Evolutionary conservation across 2,797 vertebrate genomes (phyloP).

Genomic region (Glossophaga mutica): DNA sequence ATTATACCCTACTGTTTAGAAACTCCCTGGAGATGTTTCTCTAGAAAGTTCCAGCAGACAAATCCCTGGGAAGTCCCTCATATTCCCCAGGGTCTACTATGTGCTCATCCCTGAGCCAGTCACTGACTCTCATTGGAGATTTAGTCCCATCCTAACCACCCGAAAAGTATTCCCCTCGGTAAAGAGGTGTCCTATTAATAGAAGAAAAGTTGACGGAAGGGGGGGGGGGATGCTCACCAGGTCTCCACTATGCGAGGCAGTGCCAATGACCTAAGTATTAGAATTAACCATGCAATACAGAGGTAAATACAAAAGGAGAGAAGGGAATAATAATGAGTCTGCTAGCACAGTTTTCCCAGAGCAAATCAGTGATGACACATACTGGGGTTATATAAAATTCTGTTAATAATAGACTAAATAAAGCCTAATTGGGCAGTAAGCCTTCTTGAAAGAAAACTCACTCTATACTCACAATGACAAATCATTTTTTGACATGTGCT

Average conservation of each 20-base stretch:
- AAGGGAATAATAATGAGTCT: neutral
- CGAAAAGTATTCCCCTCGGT: neutral
- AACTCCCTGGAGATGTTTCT: neutral
- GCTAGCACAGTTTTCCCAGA: neutral
- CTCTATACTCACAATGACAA: neutral
- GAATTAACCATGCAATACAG: neutral
- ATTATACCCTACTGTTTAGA: neutral
- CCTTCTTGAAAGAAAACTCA: slow-evolving; percentile 1
- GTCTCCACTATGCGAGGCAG: neutral
- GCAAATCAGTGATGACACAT: neutral
- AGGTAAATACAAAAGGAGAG: neutral
- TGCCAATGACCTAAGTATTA: neutral
- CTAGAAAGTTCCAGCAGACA: neutral
- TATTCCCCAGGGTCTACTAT: neutral
- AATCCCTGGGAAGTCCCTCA: neutral
- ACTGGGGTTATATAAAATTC: neutral
- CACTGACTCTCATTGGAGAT: neutral
- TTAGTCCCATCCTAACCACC: neutral
- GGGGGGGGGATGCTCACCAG: rapidly evolving
- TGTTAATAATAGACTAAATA: slow-evolving; percentile 35
- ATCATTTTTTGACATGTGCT: slow-evolving; percentile 9
- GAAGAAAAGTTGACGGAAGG: neutral
- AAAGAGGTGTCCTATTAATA: neutral
- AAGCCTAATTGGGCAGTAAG: slow-evolving; percentile 38
- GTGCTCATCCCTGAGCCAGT: neutral